phyloP scores from a whole-genome alignment of 2,888 invertebrate species.

The Pachliopta kotzebuea region DNA sequence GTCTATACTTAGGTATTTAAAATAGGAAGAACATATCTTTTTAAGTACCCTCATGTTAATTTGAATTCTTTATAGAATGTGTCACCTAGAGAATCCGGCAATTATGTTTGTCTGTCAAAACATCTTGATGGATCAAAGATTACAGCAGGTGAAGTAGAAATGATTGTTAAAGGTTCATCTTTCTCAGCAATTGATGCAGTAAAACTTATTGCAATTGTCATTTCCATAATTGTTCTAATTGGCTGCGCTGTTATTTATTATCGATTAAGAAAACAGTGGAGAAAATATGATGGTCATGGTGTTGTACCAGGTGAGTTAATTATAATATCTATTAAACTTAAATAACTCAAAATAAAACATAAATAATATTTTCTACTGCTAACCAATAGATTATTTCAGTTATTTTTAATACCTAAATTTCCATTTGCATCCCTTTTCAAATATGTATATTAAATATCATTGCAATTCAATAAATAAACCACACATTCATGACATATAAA shows the following conservation, averaged over 20 bases:
- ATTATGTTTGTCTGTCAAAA: slow-evolving; percentile 83
- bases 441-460: too few relatives aligned
- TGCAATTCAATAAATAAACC: too few relatives aligned
- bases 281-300: slow-evolving; percentile 62
- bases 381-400: too few relatives aligned
- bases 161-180: slow-evolving; percentile 77
- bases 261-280: slow-evolving; percentile 66
- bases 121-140: slow-evolving; percentile 75
- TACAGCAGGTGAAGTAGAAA: slow-evolving; percentile 79
- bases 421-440: too few relatives aligned
- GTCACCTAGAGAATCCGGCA: slow-evolving; percentile 81
- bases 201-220: slow-evolving; percentile 67
- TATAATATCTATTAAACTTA: too few relatives aligned
- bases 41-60: neutral
- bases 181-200: slow-evolving; percentile 67
- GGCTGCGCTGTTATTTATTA: slow-evolving; percentile 67
- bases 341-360: too few relatives aligned
- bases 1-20: too few relatives aligned
- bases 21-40: too few relatives aligned
- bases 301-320: slow-evolving; percentile 57
- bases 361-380: too few relatives aligned
- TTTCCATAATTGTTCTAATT: slow-evolving; percentile 69
- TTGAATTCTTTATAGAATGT: slow-evolving; percentile 72
- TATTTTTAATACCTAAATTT: too few relatives aligned
- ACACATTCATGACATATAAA: too few relatives aligned